phyloP scores from a whole-genome alignment of 2,113 vertebrate species.

The Sus scrofa region T2T-Sscrofa CM000822.6:61392001-61392500 shows the following conservation, averaged over 20 bases:
- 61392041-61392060: background rate
- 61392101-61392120: background rate
- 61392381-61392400: constrained; percentile 29
- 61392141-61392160: background rate
- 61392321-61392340: background rate
- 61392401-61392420: background rate
- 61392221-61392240: background rate
- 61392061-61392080: background rate
- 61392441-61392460: background rate
- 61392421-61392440: constrained; percentile 22
- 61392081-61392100: background rate
- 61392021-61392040: background rate
- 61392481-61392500: background rate
- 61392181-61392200: background rate
- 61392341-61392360: background rate
- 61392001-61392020: background rate
- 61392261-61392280: background rate
- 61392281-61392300: constrained; percentile 37
- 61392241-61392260: background rate
- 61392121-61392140: background rate
- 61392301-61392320: constrained; percentile 40
- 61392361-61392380: background rate
- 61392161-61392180: background rate
- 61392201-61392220: background rate
- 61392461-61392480: background rate